Evolutionary conservation across 2,888 invertebrate species (phyloP).

Genomic region (Cryptocephalus primarius): DNA sequence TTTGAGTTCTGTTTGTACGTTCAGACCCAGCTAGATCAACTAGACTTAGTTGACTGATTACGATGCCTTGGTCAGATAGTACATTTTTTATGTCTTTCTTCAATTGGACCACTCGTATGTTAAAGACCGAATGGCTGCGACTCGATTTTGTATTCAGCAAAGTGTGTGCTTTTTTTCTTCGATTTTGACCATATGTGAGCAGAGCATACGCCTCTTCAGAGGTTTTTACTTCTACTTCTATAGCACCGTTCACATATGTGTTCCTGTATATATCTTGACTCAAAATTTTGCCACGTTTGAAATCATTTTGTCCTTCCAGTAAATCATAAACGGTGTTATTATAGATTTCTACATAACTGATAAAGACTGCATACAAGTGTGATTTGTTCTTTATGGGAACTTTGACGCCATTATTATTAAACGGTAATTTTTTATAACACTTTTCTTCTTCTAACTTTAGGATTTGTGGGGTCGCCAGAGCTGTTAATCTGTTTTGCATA

Average conservation of each 20-base stretch:
- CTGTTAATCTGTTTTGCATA: slow-evolving; percentile 47
- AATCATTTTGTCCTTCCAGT: slow-evolving; percentile 61
- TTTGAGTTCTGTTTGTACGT: slow-evolving; percentile 83
- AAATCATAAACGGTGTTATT: slow-evolving; percentile 95
- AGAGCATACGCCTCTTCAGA: slow-evolving; percentile 91
- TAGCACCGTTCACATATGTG: slow-evolving; percentile 90
- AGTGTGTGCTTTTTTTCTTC: slow-evolving; percentile 88
- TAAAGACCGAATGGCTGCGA: slow-evolving; percentile 94
- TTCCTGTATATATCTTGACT: slow-evolving; percentile 77
- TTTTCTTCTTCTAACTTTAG: slow-evolving; percentile 14
- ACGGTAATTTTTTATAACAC: slow-evolving; percentile 19
- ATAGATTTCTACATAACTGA: slow-evolving; percentile 93
- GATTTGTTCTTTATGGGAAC: slow-evolving; percentile 59
- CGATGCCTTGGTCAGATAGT: slow-evolving; percentile 64
- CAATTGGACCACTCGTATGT: slow-evolving; percentile 76
- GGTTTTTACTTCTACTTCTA: slow-evolving; percentile 88
- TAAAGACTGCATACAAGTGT: slow-evolving; percentile 67
- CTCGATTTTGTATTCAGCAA: slow-evolving; percentile 90
- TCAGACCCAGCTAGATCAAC: slow-evolving; percentile 98
- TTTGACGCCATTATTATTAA: slow-evolving; percentile 27
- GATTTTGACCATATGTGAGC: slow-evolving; percentile 75
- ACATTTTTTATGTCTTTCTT: slow-evolving; percentile 50
- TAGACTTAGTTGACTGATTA: slow-evolving; percentile 83
- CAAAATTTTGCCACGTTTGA: slow-evolving; percentile 73
- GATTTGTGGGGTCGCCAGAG: slow-evolving; percentile 15